Evolutionary conservation across 2,888 invertebrate genomes (phyloP), one percentile per base, ranked within the genome.

Genomic region (Leptinotarsa haldemani): DNA sequence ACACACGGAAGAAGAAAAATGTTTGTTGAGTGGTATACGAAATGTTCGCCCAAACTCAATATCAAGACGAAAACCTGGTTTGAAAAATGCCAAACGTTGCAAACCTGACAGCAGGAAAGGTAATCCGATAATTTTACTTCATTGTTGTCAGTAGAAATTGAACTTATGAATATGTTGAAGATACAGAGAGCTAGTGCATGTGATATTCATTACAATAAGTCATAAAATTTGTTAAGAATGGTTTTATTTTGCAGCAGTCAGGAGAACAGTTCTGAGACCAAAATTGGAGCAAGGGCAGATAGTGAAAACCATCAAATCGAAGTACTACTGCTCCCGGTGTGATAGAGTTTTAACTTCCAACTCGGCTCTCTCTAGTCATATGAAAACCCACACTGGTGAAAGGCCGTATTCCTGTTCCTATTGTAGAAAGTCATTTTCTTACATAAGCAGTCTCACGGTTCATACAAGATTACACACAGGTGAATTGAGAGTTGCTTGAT

Each of bases 401-500:
- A 77, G 68, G 67, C 79, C 77, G 12, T 79, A 73, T 16, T 67
- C 77, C 7, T 79, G 79, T 70, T 15, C 47, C 3, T 73, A 75
- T 64, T 79, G 79, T 22, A 72, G 68, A 15, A 79, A 77, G 67
- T 58, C 65, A 20, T 79, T 77, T 70, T 66, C 77, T 7, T 75
- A 74, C 22, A 69, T 68, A 40, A 73, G 72, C 22, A 78, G 75
- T 48, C 56, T 77, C 25, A 78, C 71, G 13, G 69, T 76, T 15
- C 79, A 79, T 58, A 77, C 74, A 18, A 73, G 79, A 13, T 68
- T 71, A 22, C 79, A 79, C 53, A 79, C 79, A 74, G 79, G 79
- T 79, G 22, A 56, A 56, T 50, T 40, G 40, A 40, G 40, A 40
- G 40, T 40, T 2, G 9, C 40, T 40, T 40, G 40, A 40, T 40